Percentiles rank a stretch among this genome's conserved stretches.
These are phyloP conservation scores for Latrodectus hesperus DNA, from an alignment of 2,888 invertebrate genomes.

Conservation along the genomic window DNA sequence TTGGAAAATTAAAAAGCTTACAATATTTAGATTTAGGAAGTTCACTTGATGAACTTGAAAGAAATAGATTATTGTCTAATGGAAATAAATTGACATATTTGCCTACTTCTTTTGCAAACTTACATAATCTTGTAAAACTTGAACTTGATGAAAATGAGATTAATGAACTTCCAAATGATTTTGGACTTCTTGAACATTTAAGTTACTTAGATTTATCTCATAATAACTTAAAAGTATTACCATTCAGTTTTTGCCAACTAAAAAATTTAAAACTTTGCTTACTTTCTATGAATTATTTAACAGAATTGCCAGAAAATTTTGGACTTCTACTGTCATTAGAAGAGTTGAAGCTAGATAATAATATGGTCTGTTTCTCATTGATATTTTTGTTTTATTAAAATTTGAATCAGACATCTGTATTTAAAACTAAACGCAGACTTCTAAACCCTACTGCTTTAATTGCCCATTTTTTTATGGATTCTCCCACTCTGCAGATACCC, in stretches of 20 bases:
- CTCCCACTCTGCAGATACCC: too few species aligned
- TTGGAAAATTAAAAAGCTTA: constrained; percentile 47
- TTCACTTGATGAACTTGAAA: constrained; percentile 36
- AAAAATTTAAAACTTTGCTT: constrained; percentile 35
- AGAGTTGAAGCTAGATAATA: constrained; percentile 58
- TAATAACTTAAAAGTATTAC: constrained; percentile 39
- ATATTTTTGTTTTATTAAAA: neutral
- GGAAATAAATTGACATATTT: constrained; percentile 43
- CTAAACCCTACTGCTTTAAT: too few species aligned
- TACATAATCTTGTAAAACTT: constrained; percentile 45
- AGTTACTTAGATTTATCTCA: constrained; percentile 53
- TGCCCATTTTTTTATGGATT: too few species aligned
- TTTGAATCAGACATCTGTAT: too few species aligned
- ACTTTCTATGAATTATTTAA: constrained; percentile 52
- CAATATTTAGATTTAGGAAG: constrained; percentile 48
- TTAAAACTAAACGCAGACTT: too few species aligned
- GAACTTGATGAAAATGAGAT: constrained; percentile 65
- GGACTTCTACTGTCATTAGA: constrained; percentile 32
- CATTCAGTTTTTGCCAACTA: constrained; percentile 56
- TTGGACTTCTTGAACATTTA: constrained; percentile 45
- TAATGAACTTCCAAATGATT: constrained; percentile 37
- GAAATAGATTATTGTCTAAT: constrained; percentile 25
- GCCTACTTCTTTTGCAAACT: constrained; percentile 35
- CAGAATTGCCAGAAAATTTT: constrained; percentile 47
- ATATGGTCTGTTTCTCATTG: constrained; percentile 37